Percentiles rank a stretch among this genome's conserved stretches.
These are phyloP conservation scores for Gnathonemus longibarbis DNA, from an alignment of 2,113 vertebrate species.

Conservation along the genomic window DNA sequence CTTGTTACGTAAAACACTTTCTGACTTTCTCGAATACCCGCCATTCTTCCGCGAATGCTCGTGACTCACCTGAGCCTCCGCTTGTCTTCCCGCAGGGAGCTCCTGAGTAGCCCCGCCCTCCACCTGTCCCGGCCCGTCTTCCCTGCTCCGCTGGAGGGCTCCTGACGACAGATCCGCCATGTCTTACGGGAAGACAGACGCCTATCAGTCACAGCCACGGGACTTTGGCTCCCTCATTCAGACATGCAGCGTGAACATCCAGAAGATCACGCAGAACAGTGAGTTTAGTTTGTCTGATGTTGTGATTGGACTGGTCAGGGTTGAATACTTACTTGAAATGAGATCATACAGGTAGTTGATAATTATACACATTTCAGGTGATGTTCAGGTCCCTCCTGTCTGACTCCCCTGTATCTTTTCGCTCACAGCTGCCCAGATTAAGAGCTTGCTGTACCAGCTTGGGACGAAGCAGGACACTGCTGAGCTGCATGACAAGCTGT, in stretches of 20 bases:
- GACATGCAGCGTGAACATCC: constrained; percentile 75
- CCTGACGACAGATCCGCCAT: constrained; percentile 23
- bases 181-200: constrained; percentile 46
- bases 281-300: constrained; percentile 39
- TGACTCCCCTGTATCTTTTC: constrained; percentile 25
- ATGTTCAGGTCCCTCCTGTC: constrained; percentile 6
- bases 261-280: constrained; percentile 78
- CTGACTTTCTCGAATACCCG: background rate
- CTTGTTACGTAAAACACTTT: background rate
- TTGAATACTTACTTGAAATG: background rate
- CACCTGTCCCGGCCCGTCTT: background rate
- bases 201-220: constrained; percentile 45
- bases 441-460: constrained; percentile 77
- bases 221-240: constrained; percentile 75
- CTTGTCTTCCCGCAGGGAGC: background rate
- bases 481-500: constrained; percentile 79
- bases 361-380: background rate
- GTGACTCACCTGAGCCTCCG: background rate
- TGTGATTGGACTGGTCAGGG: background rate
- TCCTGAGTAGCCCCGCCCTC: background rate
- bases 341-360: background rate
- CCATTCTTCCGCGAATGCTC: background rate
- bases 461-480: constrained; percentile 77
- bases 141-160: background rate
- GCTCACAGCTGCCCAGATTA: constrained; percentile 75